Base-by-base conservation (phyloP, 2,113 vertebrate genomes). In the Alosa alosa region DNA sequence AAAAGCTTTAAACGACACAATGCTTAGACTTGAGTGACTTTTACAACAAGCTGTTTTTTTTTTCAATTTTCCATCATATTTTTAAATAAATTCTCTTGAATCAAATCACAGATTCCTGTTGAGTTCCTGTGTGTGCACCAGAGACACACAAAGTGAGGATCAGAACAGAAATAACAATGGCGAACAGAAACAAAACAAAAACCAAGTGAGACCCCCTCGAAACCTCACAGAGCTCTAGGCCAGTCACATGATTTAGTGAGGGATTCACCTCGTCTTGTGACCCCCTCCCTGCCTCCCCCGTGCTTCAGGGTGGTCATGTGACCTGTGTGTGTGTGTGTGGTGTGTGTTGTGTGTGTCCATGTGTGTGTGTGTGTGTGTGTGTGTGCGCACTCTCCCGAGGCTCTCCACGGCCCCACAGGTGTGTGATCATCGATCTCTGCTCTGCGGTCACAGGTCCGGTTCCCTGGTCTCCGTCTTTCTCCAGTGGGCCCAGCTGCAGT, bases 391-490 rank as follows among this genome's bases (percentile, higher is more conserved):
- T 64, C 60, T 64, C 60, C 60, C 22, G 22, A 6, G 85, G 84
- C 57, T 55, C 82, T 31, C 47, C 47, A 41, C 25, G 52, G 52
- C 52, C 52, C 17, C 52, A 18, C 52, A 55, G 52, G 52, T 55
- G 44, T 86, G 41, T 44, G 41, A 44, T 44, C 41, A 44, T 44
- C 41, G 2, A 2, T 44, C 41, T 44, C 41, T 44, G 41, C 41
- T 52, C 60, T 75, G 39, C 83, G 72, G 82, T 88, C 75, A 68
- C 83, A 60, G 87, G 81, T 17, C 46, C 86, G 68, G 85, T 64
- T 72, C 52, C 44, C 49, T 81, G 75, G 31, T 81, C 36, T 84
- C 78, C 82, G 83, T 55, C 68, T 22, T 11, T 11, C 64, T 72
- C 64, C 64, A 25, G 25, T 3, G 64, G 13, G 64, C 64, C n/a